Evolutionary conservation across 92 coral and sea anemone genomes (phyloP).

Genomic region (Porites rus): DNA sequence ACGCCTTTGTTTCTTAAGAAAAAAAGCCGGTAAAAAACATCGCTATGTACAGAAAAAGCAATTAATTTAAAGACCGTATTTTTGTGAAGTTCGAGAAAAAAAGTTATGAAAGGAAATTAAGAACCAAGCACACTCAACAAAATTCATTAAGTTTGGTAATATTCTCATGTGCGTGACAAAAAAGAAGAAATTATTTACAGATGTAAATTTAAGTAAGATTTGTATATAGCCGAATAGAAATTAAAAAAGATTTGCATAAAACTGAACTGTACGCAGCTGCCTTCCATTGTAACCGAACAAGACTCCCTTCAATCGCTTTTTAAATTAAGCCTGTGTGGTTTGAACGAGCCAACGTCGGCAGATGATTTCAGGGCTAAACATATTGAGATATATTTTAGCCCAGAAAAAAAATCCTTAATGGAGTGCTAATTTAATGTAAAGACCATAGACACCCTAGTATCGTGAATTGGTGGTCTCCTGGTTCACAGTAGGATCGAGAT

Average conservation of each 20-base stretch:
- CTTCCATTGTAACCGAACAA: conserved; percentile 7
- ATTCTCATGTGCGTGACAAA: conserved; percentile 48
- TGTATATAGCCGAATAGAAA: conserved; percentile 17
- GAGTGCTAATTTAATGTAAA: too few species aligned
- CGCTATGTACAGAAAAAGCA: conserved; percentile 17
- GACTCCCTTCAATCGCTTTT: not conserved
- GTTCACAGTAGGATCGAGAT: too few species aligned
- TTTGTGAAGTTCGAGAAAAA: conserved; percentile 23
- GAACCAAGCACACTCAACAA: not conserved
- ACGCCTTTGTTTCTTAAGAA: not conserved
- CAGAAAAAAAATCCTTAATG: too few species aligned
- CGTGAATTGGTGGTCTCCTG: too few species aligned
- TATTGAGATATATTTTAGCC: not conserved
- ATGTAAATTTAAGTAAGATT: conserved; percentile 43
- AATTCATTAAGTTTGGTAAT: not conserved
- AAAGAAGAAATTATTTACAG: conserved; percentile 29
- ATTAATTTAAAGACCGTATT: conserved; percentile 35
- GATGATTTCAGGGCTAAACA: not conserved
- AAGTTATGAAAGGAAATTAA: not conserved
- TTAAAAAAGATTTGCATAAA: conserved; percentile 40
- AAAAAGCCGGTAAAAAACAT: conserved; percentile 3
- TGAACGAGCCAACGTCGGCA: not conserved
- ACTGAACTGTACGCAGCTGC: conserved; percentile 36
- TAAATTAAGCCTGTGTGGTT: not conserved
- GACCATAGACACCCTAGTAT: too few species aligned